Conservation (phyloP, 92 coral and sea anemone species). For the Blastomussa wellsi region DNA sequence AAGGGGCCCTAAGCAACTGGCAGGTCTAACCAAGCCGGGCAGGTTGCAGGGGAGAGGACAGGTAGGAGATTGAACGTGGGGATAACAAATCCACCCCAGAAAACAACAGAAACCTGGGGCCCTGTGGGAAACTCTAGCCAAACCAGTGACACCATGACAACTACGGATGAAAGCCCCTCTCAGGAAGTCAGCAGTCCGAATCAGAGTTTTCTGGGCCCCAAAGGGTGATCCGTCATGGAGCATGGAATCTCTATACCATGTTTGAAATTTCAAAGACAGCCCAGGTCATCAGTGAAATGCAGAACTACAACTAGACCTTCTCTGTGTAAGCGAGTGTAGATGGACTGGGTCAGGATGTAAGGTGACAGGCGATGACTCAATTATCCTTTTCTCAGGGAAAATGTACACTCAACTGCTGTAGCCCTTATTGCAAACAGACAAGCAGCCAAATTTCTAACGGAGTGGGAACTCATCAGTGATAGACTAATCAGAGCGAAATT, state of each 20-base stretch:
- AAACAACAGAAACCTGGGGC: no score
- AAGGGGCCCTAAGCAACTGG: no score
- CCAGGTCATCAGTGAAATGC: conserved; percentile 25
- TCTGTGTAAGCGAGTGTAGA: conserved; percentile 10
- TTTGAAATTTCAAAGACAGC: conserved; percentile 32
- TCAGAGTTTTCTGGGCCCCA: no score
- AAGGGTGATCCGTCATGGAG: no score
- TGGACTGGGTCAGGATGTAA: conserved; percentile 35
- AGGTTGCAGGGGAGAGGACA: no score
- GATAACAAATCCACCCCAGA: no score
- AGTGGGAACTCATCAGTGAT: conserved; percentile 42
- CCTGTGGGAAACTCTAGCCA: no score
- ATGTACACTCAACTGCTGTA: conserved; percentile 19
- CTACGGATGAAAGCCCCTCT: no score
- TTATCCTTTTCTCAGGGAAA: conserved; percentile 28
- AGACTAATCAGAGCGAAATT: conserved; percentile 26
- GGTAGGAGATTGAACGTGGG: no score
- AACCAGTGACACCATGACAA: no score
- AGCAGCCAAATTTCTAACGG: conserved; percentile 20
- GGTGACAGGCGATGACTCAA: conserved; percentile 8
- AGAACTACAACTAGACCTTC: conserved; percentile 25
- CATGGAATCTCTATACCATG: conserved; percentile 37
- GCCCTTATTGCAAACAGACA: conserved; percentile 17
- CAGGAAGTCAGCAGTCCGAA: no score
- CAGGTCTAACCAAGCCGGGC: no score